Percentiles rank a stretch among this genome's conserved stretches.
Conservation (phyloP, 2,888 invertebrate species). For the Agonopterix heracliana region DNA sequence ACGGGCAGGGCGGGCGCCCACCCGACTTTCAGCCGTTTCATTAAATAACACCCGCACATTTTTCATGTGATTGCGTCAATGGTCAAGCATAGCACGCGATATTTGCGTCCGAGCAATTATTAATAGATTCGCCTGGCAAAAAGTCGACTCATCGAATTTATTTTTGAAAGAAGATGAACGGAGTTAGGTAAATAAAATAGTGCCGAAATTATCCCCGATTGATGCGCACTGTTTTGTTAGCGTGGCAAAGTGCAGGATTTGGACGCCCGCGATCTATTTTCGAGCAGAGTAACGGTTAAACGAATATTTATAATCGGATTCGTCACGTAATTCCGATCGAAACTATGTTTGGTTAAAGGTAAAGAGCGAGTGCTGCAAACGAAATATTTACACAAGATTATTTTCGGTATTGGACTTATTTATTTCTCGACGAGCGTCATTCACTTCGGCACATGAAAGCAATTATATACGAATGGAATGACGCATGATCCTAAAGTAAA, state of each 20-base stretch:
- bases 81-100: constrained; percentile 61
- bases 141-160: constrained; percentile 64
- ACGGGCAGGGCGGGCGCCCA: constrained; percentile 41
- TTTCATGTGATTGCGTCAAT: constrained; percentile 72
- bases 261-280: constrained; percentile 42
- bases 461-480: constrained; percentile 56
- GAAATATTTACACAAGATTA: constrained; percentile 64
- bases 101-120: constrained; percentile 67
- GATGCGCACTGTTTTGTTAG: constrained; percentile 55
- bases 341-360: constrained; percentile 57
- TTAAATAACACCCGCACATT: constrained; percentile 67
- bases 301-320: constrained; percentile 64
- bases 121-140: constrained; percentile 65
- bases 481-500: constrained; percentile 50
- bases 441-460: constrained; percentile 60
- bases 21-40: constrained; percentile 55
- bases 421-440: constrained; percentile 56
- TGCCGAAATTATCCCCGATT: constrained; percentile 47
- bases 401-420: constrained; percentile 55
- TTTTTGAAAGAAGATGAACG: constrained; percentile 58
- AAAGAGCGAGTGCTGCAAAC: constrained; percentile 47
- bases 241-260: constrained; percentile 34
- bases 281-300: constrained; percentile 35
- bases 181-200: constrained; percentile 62
- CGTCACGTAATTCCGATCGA: constrained; percentile 46